These are phyloP conservation scores for Graphium colonna DNA, from an alignment of 2,888 invertebrate genomes.

Conservation along the genomic window DNA sequence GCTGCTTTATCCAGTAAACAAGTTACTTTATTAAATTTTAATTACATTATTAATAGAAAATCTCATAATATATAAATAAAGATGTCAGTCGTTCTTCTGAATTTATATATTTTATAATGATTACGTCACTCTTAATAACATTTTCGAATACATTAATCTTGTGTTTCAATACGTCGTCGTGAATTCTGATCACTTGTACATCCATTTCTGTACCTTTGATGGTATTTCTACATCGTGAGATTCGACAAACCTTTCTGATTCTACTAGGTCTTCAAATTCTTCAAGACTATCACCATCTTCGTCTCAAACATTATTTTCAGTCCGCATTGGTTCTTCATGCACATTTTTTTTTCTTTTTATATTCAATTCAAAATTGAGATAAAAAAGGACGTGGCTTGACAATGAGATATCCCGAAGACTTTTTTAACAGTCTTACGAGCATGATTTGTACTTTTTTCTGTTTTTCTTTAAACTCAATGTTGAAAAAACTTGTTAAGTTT, in stretches of 20 bases:
- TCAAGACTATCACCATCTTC: slow-evolving; percentile 24
- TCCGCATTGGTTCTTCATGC: slow-evolving; percentile 27
- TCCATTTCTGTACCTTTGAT: slow-evolving; percentile 32
- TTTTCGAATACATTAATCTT: slow-evolving; percentile 21
- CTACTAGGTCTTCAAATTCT: slow-evolving; percentile 31
- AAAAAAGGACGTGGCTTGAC: slow-evolving; percentile 38
- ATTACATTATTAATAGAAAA: slow-evolving; percentile 9
- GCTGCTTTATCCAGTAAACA: background rate
- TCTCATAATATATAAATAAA: slow-evolving; percentile 12
- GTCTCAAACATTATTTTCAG: slow-evolving; percentile 29
- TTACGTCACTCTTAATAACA: slow-evolving; percentile 18
- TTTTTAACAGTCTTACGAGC: slow-evolving; percentile 24
- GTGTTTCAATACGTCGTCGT: background rate
- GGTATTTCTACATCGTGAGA: slow-evolving; percentile 32
- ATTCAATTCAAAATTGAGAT: slow-evolving; percentile 38
- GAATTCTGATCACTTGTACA: slow-evolving; percentile 31
- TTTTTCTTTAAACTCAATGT: slow-evolving; percentile 24
- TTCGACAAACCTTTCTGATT: slow-evolving; percentile 29
- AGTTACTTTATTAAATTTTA: background rate
- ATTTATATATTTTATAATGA: slow-evolving; percentile 2
- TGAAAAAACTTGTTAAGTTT: slow-evolving; percentile 34
- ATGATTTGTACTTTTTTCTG: slow-evolving; percentile 26
- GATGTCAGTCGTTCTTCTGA: background rate
- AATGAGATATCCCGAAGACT: slow-evolving; percentile 27
- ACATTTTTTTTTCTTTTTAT: slow-evolving; percentile 30